Conservation (phyloP, 2,888 invertebrate species). For the Heliconius cydno region DNA sequence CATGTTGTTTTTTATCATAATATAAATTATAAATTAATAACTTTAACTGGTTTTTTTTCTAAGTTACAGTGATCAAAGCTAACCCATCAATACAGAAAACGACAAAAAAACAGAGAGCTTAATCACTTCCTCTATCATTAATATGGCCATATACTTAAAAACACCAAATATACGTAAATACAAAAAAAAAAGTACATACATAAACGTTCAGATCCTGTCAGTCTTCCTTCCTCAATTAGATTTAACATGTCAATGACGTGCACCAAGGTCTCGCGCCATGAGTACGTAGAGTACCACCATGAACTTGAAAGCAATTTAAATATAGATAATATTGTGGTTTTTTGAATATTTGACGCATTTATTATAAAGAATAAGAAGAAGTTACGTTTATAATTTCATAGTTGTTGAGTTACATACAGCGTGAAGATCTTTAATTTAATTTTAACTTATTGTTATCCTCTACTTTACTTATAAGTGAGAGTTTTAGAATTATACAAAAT, state of each 20-base stretch:
- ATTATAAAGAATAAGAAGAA: neutral
- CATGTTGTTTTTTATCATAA: neutral
- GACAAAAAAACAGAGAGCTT: neutral
- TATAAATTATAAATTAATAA: neutral
- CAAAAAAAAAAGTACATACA: neutral
- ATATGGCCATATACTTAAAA: neutral
- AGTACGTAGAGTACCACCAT: neutral
- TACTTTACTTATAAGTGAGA: too few relatives aligned
- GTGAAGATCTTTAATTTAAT: too few relatives aligned
- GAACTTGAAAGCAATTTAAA: neutral
- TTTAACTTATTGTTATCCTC: too few relatives aligned
- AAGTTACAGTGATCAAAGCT: neutral
- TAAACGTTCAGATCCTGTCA: slow-evolving; percentile 33
- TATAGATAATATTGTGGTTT: too few relatives aligned
- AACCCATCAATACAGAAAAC: neutral
- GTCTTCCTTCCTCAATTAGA: slow-evolving; percentile 34
- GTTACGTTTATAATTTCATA: too few relatives aligned
- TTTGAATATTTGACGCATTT: neutral
- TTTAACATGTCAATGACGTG: slow-evolving; percentile 32
- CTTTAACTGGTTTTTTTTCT: too few relatives aligned
- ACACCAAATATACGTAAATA: neutral
- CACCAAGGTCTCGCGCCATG: slow-evolving; percentile 29
- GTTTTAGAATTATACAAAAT: too few relatives aligned
- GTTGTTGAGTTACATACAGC: too few relatives aligned
- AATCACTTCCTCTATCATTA: neutral